Evolutionary conservation across 2,888 invertebrate genomes (phyloP).

Genomic region (Aphidoletes aphidimyza): DNA sequence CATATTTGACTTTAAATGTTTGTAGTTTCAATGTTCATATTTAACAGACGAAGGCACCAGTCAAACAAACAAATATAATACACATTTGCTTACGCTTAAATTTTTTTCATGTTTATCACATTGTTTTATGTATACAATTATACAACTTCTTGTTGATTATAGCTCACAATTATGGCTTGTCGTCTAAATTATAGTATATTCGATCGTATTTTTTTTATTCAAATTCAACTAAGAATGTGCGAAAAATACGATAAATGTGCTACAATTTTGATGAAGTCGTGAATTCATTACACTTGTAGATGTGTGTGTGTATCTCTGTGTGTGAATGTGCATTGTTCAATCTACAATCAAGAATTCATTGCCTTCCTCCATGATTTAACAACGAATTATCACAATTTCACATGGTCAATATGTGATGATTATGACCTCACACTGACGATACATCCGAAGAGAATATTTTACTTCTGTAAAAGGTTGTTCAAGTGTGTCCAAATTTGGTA

Average conservation of each 20-base stretch:
- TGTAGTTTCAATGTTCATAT: not conserved
- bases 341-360: not conserved
- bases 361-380: not conserved
- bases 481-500: too few relatives aligned
- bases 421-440: too few relatives aligned
- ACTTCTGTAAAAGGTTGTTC: too few relatives aligned
- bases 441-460: too few relatives aligned
- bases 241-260: not conserved
- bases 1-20: not conserved
- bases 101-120: too few relatives aligned
- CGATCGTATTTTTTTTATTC: not conserved
- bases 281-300: not conserved
- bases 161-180: not conserved
- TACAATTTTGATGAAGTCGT: not conserved
- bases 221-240: not conserved
- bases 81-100: not conserved
- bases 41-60: too few relatives aligned
- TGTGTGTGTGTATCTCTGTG: not conserved
- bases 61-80: not conserved
- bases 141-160: too few relatives aligned
- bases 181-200: too few relatives aligned
- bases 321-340: not conserved
- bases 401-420: too few relatives aligned
- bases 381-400: not conserved
- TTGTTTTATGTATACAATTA: too few relatives aligned